These are phyloP conservation scores for Criorhina ranunculi DNA, from an alignment of 2,888 invertebrate species.

Conservation along the genomic window DNA sequence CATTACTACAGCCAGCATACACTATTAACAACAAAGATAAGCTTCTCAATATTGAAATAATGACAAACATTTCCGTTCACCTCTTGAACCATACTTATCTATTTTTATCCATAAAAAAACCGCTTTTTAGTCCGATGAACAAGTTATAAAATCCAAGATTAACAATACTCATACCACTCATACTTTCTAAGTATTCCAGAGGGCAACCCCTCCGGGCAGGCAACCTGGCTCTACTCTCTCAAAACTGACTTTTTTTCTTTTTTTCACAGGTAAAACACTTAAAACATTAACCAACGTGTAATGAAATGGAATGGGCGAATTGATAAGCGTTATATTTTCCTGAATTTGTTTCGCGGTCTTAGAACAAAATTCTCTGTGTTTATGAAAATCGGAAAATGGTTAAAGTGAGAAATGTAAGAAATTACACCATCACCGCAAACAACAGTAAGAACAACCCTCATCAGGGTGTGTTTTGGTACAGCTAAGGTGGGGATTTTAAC, in stretches of 20 bases:
- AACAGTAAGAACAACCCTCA: constrained; percentile 25
- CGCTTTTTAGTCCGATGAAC: constrained; percentile 66
- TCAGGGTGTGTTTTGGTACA: constrained; percentile 2
- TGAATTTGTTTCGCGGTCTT: constrained; percentile 53
- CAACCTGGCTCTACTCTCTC: background rate
- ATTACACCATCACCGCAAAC: background rate
- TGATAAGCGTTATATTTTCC: constrained; percentile 71
- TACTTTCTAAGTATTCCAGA: constrained; percentile 5
- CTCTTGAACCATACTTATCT: constrained; percentile 49
- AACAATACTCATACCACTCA: constrained; percentile 15
- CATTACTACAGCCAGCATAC: constrained; percentile 12
- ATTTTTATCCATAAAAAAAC: constrained; percentile 62
- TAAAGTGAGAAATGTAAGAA: constrained; percentile 53
- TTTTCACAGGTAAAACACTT: constrained; percentile 59
- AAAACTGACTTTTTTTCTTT: constrained; percentile 19
- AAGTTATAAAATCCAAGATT: constrained; percentile 54
- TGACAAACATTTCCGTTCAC: constrained; percentile 41
- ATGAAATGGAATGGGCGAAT: constrained; percentile 76
- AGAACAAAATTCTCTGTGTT: constrained; percentile 55
- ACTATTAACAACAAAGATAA: constrained; percentile 60
- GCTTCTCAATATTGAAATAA: constrained; percentile 56
- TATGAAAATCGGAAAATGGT: constrained; percentile 75
- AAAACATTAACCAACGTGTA: constrained; percentile 75
- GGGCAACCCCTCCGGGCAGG: background rate
- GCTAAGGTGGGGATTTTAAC: constrained; percentile 8